Evolutionary conservation across 1,140 invertebrate species (phyloP), one percentile per base, ranked within the genome.

Genomic region (Parapsyche elsis): DNA sequence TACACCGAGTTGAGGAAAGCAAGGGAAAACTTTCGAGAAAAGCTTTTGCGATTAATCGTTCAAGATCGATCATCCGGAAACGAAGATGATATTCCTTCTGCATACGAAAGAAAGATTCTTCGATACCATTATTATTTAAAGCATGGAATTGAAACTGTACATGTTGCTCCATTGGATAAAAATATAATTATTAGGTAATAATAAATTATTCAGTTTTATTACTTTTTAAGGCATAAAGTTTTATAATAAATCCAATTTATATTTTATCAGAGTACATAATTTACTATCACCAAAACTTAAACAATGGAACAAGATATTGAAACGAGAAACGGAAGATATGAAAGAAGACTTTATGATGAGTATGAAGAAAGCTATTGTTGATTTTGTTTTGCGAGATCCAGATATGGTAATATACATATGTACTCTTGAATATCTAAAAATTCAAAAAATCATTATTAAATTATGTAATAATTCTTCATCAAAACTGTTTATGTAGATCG

Each of bases 51-150:
- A 84, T 88, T 95, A 59, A 94, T 96, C 46, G 89, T 93, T 38
- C 89, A 90, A 80, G 87, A 88, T 16, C 85, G 86, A 19, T 86
- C 85, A 12, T 87, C 86, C 7, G 87, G 88, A 79, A 86, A 85
- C 24, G 82, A 84, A 0, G 84, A 87, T 67, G 73, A 83, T 23
- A 89, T 91, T 84, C 91, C 92, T 38, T 89, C 90, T 16, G 88
- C 90, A 9, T 88, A 91, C 38, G 93, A 95, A 83, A 91, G 91
- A 76, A 92, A 95, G 84, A 87, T 94, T 81, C 86, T 95, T 83
- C 90, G 94, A 81, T 98, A 98, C 88, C 95, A 97, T 86, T 96
- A 96, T 87, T 98, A 97, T 84, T 92, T 97, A 73, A 93, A 94
- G 84, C 93, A 96, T 87, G 96, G 95, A 0, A 93, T 97, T 44